A percentile compares a stretch with the other conserved stretches of the same genome.
phyloP scores from a whole-genome alignment of 1,140 invertebrate genomes.

The Neelides sp. region DNA sequence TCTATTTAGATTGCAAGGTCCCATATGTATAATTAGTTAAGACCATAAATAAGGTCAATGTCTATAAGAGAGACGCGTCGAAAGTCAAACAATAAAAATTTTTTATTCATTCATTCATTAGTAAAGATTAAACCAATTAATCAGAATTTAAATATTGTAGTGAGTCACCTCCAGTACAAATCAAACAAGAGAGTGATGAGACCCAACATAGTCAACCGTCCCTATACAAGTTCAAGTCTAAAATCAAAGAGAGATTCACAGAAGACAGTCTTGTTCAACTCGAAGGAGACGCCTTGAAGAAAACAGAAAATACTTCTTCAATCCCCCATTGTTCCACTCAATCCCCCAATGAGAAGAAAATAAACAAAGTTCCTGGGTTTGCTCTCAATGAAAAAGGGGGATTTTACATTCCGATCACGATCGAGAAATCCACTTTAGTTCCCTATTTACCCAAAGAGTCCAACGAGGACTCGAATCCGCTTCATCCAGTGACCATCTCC shows the following conservation, averaged over 20 bases:
- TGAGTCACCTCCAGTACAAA: too few species aligned
- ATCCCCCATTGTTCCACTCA: too few species aligned
- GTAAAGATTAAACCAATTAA: too few species aligned
- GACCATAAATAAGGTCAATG: too few species aligned
- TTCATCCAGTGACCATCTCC: slow-evolving; percentile 82
- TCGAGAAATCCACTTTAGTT: slow-evolving; percentile 60
- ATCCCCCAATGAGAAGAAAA: neutral
- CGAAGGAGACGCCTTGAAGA: neutral
- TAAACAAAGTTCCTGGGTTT: slow-evolving; percentile 55
- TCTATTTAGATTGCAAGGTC: too few species aligned
- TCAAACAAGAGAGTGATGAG: too few species aligned
- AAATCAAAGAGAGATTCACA: slow-evolving; percentile 74
- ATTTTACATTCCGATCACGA: slow-evolving; percentile 82
- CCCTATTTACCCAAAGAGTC: slow-evolving; percentile 35
- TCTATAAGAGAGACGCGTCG: too few species aligned
- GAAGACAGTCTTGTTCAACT: slow-evolving; percentile 10
- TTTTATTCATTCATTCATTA: too few species aligned
- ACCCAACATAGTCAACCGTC: too few species aligned
- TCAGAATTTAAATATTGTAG: too few species aligned
- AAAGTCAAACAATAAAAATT: too few species aligned
- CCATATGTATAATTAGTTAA: too few species aligned
- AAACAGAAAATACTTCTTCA: neutral
- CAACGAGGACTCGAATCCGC: slow-evolving; percentile 45
- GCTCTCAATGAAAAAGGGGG: slow-evolving; percentile 68
- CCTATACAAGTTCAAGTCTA: slow-evolving; percentile 88